Percentiles rank a stretch among this genome's conserved stretches.
Evolutionary conservation across 2,797 vertebrate species (phyloP).

Genomic region (Lagothrix lagotricha): DNA sequence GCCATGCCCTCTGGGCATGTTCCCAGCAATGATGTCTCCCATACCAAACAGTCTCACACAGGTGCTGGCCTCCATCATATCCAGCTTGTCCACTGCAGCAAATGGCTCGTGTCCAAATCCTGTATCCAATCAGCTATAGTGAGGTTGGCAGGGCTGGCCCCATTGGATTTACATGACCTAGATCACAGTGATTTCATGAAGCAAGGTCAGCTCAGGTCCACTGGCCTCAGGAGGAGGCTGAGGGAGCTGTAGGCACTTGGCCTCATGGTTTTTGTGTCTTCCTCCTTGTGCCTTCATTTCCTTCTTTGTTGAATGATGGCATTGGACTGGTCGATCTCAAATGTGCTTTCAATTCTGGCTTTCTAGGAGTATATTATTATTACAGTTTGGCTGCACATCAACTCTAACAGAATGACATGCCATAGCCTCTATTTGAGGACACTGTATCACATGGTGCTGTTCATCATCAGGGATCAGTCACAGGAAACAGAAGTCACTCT

Average conservation of each 20-base stretch:
- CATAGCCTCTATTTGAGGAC: not conserved
- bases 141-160: not conserved
- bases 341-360: slow-evolving; percentile 4
- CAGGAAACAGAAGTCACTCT: not conserved
- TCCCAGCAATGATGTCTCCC: not conserved
- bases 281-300: not conserved
- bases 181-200: slow-evolving; percentile 19
- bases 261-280: not conserved
- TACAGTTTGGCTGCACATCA: not conserved
- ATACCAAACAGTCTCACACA: not conserved
- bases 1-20: not conserved
- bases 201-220: not conserved
- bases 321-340: not conserved
- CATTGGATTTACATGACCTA: not conserved
- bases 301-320: not conserved
- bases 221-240: not conserved
- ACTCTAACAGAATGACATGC: not conserved
- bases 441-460: not conserved
- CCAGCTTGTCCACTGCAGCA: not conserved
- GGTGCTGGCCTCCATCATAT: not conserved
- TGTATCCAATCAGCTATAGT: not conserved
- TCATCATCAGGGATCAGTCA: not conserved
- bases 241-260: not conserved
- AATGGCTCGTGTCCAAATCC: not conserved
- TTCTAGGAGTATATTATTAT: not conserved